A percentile compares a stretch with the other conserved stretches of the same genome.
These are phyloP conservation scores for rat (Rattus norvegicus) DNA, from an alignment of 2,113 vertebrate genomes.

Conservation along the genomic window DNA sequence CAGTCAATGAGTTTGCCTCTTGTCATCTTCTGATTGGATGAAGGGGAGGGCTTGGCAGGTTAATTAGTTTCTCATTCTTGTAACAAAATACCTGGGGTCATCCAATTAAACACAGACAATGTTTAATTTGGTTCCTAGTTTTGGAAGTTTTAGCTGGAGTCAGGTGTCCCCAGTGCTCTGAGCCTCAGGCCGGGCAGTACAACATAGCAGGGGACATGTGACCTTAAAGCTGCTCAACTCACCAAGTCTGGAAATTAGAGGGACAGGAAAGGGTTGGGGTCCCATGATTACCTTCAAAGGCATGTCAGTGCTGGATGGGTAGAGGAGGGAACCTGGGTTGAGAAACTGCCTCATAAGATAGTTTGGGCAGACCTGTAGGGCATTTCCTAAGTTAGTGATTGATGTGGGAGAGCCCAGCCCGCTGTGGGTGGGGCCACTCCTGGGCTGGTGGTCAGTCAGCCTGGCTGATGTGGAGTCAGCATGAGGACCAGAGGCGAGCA, in stretches of 20 bases:
- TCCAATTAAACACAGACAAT: background rate
- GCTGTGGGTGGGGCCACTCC: background rate
- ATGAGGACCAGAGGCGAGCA: no score
- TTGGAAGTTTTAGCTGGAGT: background rate
- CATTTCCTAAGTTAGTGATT: background rate
- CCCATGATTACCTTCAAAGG: background rate
- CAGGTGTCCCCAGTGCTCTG: background rate
- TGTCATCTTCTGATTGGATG: background rate
- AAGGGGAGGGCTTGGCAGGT: background rate
- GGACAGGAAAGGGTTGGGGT: background rate
- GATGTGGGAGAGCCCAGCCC: background rate
- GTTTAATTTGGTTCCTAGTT: background rate
- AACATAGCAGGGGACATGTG: background rate
- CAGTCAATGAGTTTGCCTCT: background rate
- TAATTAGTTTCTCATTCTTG: background rate
- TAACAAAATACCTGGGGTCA: background rate
- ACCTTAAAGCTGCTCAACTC: background rate
- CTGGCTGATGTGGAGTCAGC: no score
- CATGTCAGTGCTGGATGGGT: background rate
- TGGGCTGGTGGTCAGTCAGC: background rate
- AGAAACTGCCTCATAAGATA: background rate
- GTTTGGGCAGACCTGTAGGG: background rate
- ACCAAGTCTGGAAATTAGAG: background rate
- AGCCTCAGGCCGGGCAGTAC: background rate
- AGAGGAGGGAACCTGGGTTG: background rate